Evolutionary conservation across 2,797 vertebrate genomes (phyloP).

Genomic region (Jordanella pulchra): DNA sequence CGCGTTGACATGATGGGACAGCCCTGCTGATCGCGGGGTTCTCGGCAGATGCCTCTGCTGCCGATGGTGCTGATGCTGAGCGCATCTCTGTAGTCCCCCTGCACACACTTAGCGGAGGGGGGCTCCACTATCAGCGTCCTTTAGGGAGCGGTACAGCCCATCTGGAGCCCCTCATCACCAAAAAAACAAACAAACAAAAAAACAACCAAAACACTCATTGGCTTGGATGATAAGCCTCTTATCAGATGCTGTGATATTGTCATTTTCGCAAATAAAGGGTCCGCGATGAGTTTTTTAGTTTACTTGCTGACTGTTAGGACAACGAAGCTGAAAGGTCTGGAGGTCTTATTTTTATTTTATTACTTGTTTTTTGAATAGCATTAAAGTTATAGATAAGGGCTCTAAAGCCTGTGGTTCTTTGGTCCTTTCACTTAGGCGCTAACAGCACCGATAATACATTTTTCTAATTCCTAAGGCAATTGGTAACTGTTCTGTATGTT

Average conservation of each 20-base stretch:
- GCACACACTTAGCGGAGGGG: constrained; percentile 33
- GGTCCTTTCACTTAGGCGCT: too few species aligned
- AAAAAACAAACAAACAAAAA: too few species aligned
- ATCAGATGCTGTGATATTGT: constrained; percentile 9
- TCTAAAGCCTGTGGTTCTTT: too few species aligned
- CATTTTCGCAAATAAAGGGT: background rate
- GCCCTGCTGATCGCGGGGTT: constrained; percentile 49
- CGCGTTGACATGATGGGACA: constrained; percentile 60
- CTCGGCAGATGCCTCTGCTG: constrained; percentile 49
- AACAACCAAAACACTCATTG: constrained; percentile 24
- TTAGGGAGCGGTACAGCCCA: constrained; percentile 56
- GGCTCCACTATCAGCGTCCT: constrained; percentile 48
- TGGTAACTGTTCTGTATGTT: too few species aligned
- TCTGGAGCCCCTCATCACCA: constrained; percentile 45
- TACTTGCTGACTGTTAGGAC: background rate
- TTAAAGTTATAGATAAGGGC: background rate
- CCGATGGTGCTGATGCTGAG: constrained; percentile 51
- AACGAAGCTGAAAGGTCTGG: background rate
- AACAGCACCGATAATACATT: too few species aligned
- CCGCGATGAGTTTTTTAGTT: background rate
- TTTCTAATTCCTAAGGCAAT: too few species aligned
- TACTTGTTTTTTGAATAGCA: background rate
- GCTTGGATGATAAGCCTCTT: constrained; percentile 2
- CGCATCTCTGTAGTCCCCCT: constrained; percentile 59
- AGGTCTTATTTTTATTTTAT: background rate